Conservation (phyloP, 2,113 vertebrate genomes). For the Mixornis gularis region DNA sequence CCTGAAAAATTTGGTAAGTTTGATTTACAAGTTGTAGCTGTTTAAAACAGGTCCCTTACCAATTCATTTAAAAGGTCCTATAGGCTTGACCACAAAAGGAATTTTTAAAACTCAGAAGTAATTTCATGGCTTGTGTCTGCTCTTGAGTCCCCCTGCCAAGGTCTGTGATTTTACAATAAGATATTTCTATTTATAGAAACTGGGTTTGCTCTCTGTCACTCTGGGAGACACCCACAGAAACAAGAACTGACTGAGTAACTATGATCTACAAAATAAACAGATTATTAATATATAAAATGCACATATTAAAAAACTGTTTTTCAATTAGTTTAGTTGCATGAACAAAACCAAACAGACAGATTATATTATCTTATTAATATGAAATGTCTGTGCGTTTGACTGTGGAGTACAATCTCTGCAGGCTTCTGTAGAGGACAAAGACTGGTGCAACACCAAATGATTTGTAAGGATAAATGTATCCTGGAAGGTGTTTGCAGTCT, state of each 20-base stretch:
- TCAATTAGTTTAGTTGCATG: not conserved
- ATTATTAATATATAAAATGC: not conserved
- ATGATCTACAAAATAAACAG: not conserved
- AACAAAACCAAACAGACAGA: not conserved
- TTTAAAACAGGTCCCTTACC: not conserved
- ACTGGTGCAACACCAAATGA: not conserved
- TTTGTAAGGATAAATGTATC: not conserved
- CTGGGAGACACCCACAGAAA: not conserved
- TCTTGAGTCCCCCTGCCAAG: not conserved
- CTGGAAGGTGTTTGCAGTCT: not conserved
- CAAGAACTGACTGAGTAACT: not conserved
- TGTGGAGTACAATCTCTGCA: not conserved
- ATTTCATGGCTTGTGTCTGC: not conserved
- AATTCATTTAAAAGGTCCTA: not conserved
- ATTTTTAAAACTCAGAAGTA: not conserved
- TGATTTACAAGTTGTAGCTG: not conserved
- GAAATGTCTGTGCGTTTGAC: not conserved
- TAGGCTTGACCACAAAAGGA: not conserved
- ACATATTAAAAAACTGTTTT: not conserved
- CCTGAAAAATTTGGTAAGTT: not conserved
- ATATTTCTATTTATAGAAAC: slow-evolving; percentile 13
- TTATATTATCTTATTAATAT: not conserved
- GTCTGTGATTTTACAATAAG: slow-evolving; percentile 28
- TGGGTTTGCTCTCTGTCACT: not conserved
- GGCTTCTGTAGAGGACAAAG: not conserved